Evolutionary conservation across 1,140 invertebrate genomes (phyloP), one percentile per base, ranked within the genome.

Genomic region (Hylaeus volcanicus): DNA sequence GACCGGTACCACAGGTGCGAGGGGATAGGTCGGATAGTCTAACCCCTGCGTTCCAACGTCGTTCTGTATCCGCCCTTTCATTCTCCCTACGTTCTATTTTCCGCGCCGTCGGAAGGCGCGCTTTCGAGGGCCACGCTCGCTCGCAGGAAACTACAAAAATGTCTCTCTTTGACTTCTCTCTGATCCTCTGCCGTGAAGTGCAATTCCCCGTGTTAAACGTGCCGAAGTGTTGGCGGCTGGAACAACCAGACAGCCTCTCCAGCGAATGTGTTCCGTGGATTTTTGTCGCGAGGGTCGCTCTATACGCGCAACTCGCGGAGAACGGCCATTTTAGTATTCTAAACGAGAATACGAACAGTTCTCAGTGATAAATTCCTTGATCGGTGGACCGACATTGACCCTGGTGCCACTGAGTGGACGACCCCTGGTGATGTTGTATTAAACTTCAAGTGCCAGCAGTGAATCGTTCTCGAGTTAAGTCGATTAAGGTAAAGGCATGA

Each of bases 151-250:
- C 74, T 55, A 43, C 66, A 70, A 70, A 70, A 77, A 77, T 77
- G 65, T 70, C 74, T 77, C 53, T 14, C 74, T 77, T 70, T 70
- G 65, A 51, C 66, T 77, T 9, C 12, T 11, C 5, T 37, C 39
- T 60, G 74, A 75, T 65, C 73, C 51, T 74, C 73, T 6, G 1
- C 37, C 9, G 48, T 26, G 43, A 75, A 75, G 74, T 70, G 74
- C 74, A 77, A 77, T 77, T 77, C 74, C 65, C 55, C 74, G 55
- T 77, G 74, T 77, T 77, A 77, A 77, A 77, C 74, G 74, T 77
- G 74, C 74, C 74, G 37, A 77, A 77, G 74, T 77, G 74, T 77
- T 55, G 74, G 45, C 53, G 56, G 66, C 26, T 43, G 53, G 11
- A 15, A 41, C 43, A 15, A 15, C 69, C 69, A 41, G 69, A 71